These are phyloP conservation scores for Deilephila porcellus DNA, from an alignment of 2,888 invertebrate species.

Conservation along the genomic window DNA sequence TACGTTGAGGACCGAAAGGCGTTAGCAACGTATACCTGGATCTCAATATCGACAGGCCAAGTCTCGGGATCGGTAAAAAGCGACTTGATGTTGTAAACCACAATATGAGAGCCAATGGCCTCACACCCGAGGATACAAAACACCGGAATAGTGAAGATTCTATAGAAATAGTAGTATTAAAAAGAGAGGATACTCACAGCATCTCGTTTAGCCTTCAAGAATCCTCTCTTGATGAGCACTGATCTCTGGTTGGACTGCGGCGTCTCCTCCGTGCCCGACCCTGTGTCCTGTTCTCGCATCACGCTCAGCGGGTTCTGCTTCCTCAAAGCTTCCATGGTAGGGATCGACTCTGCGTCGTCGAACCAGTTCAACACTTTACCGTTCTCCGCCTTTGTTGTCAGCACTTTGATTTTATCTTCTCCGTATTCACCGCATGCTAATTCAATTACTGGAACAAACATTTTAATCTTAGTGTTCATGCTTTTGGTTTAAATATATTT, in stretches of 20 bases:
- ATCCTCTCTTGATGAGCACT: conserved; percentile 89
- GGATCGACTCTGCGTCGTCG: conserved; percentile 82
- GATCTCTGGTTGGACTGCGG: conserved; percentile 88
- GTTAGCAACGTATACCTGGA: too few relatives aligned
- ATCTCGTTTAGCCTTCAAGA: conserved; percentile 90
- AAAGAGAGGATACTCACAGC: conserved; percentile 74
- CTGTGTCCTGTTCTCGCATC: conserved; percentile 69
- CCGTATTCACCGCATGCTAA: conserved; percentile 96
- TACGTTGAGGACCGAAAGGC: too few relatives aligned
- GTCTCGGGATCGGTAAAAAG: too few relatives aligned
- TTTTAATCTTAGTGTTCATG: neutral
- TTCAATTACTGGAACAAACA: conserved; percentile 90
- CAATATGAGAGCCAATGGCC: too few relatives aligned
- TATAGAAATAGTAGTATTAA: too few relatives aligned
- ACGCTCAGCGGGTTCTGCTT: conserved; percentile 82
- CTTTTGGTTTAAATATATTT: neutral
- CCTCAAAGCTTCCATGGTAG: conserved; percentile 84
- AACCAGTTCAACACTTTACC: conserved; percentile 89
- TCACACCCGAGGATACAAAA: too few relatives aligned
- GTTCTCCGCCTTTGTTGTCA: conserved; percentile 88
- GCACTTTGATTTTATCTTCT: conserved; percentile 88
- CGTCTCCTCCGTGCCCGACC: conserved; percentile 87
- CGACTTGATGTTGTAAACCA: too few relatives aligned
- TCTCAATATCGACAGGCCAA: too few relatives aligned
- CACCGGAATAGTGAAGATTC: too few relatives aligned